A percentile compares a stretch with the other conserved stretches of the same genome.
phyloP scores from a whole-genome alignment of 2,113 vertebrate genomes.

The Recurvirostra avosetta region DNA sequence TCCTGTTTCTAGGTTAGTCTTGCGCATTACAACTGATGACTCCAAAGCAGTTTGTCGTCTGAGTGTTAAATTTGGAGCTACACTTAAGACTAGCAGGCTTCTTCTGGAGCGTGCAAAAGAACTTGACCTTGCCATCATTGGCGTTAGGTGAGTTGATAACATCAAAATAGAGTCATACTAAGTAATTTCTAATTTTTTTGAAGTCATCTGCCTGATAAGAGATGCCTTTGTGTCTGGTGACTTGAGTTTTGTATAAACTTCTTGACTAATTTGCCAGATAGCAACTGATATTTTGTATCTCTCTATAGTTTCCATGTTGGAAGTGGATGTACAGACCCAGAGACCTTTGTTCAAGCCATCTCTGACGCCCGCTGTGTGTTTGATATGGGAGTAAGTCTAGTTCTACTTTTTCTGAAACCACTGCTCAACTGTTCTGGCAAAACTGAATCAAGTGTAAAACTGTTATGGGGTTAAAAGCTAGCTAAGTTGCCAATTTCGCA shows the following conservation, averaged over 20 bases:
- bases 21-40: conserved; percentile 96
- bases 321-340: conserved; percentile 91
- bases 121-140: conserved; percentile 87
- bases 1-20: conserved; percentile 79
- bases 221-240: not conserved
- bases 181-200: not conserved
- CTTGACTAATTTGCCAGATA: not conserved
- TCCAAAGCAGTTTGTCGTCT: conserved; percentile 93
- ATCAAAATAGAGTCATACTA: not conserved
- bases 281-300: not conserved
- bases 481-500: not conserved
- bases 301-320: conserved; percentile 91
- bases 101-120: conserved; percentile 91
- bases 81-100: conserved; percentile 86
- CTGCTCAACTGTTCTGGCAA: not conserved
- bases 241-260: not conserved
- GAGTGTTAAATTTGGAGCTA: conserved; percentile 96
- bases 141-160: conserved; percentile 79
- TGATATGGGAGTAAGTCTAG: conserved; percentile 89
- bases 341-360: conserved; percentile 89
- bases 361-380: conserved; percentile 93
- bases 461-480: not conserved
- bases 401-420: not conserved
- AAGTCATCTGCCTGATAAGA: not conserved
- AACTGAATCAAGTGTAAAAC: not conserved